These are phyloP conservation scores for Microtus oregoni DNA, from an alignment of 2,113 vertebrate genomes.

Conservation along the genomic window DNA sequence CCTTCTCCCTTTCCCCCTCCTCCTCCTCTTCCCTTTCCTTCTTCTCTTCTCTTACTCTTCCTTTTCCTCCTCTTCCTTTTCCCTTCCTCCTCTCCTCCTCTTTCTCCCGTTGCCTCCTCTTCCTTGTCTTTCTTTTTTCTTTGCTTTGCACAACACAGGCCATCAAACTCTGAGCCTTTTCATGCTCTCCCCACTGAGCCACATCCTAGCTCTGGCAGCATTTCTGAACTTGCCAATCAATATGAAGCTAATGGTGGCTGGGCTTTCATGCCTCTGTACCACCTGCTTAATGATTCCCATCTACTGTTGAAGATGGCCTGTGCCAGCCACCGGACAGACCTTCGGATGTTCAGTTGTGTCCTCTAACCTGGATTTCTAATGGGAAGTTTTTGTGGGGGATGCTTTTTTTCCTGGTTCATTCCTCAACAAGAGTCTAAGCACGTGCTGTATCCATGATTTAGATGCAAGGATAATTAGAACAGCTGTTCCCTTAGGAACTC, in stretches of 20 bases:
- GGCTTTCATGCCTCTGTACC: not conserved
- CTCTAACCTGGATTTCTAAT: conserved; percentile 42
- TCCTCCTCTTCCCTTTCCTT: not conserved
- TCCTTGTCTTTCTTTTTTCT: not conserved
- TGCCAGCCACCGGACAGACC: not conserved
- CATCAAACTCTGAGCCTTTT: not conserved
- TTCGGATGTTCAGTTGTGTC: not conserved
- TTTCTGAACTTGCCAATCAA: not conserved
- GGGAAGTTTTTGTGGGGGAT: not conserved
- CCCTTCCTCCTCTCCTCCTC: not conserved
- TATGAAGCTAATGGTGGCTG: no score
- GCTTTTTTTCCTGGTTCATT: not conserved
- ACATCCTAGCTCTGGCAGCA: not conserved
- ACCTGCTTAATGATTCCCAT: not conserved
- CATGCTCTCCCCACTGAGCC: not conserved
- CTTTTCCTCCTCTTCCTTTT: not conserved
- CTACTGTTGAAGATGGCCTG: not conserved
- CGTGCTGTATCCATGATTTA: conserved; percentile 31
- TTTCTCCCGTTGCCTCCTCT: no score
- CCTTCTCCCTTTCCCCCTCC: no score
- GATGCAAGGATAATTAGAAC: conserved; percentile 38
- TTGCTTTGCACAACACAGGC: not conserved
- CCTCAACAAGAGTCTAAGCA: not conserved
- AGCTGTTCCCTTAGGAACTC: not conserved
- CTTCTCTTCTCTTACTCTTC: not conserved